phyloP scores from a whole-genome alignment of 2,113 vertebrate species.

The Probosciger aterrimus region DNA sequence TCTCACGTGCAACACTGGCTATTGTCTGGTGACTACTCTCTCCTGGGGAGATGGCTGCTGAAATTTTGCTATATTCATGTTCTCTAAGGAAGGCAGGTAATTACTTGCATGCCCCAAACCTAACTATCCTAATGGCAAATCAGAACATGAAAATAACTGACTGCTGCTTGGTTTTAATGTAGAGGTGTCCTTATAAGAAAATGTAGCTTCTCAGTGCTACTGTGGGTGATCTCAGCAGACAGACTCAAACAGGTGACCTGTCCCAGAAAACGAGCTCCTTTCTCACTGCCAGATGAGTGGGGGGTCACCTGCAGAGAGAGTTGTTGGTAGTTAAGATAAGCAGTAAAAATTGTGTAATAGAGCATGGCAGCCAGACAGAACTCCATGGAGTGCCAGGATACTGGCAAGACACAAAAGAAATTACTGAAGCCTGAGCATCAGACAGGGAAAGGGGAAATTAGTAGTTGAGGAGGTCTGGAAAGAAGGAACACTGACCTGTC shows the following conservation, averaged over 20 bases:
- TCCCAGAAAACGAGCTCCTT: background rate
- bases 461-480: background rate
- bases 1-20: background rate
- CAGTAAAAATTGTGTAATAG: background rate
- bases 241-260: background rate
- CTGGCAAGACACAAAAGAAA: background rate
- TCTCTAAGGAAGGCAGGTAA: background rate
- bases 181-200: background rate
- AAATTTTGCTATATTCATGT: background rate
- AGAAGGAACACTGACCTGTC: background rate
- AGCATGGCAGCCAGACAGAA: background rate
- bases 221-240: background rate
- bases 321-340: background rate
- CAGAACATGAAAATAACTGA: background rate
- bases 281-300: background rate
- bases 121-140: background rate
- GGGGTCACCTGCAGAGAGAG: background rate
- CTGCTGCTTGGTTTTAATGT: background rate
- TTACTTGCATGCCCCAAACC: background rate
- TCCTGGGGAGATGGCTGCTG: background rate
- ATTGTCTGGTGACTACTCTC: background rate
- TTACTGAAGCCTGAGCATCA: background rate
- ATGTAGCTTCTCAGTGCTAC: background rate
- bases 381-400: background rate
- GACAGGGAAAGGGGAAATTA: background rate